A percentile compares a stretch with the other conserved stretches of the same genome.
phyloP scores from a whole-genome alignment of 2,113 vertebrate species.

The Globicephala melas region DNA sequence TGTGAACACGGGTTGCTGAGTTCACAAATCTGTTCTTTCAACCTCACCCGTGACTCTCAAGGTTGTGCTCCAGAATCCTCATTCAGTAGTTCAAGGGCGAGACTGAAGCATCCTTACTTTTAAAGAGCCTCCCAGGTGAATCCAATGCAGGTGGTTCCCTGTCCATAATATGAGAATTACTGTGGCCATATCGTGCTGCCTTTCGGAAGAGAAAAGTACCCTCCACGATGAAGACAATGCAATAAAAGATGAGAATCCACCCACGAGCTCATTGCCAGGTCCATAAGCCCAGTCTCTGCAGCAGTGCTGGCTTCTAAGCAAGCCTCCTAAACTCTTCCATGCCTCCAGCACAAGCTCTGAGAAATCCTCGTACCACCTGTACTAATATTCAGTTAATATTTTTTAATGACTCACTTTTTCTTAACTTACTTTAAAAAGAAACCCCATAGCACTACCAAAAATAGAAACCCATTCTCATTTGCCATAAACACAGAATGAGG shows the following conservation, averaged over 20 bases:
- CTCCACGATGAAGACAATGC: background rate
- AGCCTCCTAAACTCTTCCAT: background rate
- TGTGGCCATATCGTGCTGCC: fast-evolving
- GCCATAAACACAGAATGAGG: background rate
- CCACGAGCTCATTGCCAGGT: background rate
- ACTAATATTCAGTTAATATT: background rate
- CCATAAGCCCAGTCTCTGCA: background rate
- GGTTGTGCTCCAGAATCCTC: too few relatives aligned
- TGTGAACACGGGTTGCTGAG: background rate
- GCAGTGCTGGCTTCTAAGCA: background rate
- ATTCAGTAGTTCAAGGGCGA: background rate
- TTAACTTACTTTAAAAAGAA: constrained; percentile 5
- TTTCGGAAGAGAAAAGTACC: background rate
- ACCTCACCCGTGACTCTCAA: background rate
- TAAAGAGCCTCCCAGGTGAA: background rate
- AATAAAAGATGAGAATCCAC: background rate
- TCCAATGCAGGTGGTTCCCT: fast-evolving
- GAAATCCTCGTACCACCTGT: background rate
- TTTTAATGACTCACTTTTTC: background rate
- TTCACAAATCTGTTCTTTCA: background rate
- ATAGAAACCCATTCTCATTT: background rate
- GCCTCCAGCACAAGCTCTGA: background rate
- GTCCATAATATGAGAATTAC: background rate
- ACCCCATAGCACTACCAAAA: background rate
- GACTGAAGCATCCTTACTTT: background rate